Evolutionary conservation across 2,888 invertebrate genomes (phyloP), one percentile per base, ranked within the genome.

Genomic region (Incurvaria masculella): DNA sequence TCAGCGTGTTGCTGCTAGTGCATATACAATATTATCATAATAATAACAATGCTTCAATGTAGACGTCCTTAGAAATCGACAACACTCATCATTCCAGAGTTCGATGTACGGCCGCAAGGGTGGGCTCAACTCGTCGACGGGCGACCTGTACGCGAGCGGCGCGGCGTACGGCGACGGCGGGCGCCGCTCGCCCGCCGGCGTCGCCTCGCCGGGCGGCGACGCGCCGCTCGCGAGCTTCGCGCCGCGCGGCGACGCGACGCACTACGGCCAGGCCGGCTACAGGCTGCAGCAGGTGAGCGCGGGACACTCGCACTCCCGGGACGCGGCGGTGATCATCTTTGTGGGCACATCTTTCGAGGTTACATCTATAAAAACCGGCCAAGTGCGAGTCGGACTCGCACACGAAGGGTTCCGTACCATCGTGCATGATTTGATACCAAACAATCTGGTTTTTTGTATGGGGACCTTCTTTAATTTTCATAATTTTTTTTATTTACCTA

Each of bases 91-190:
- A n/a, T n/a, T n/a, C n/a, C 33, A 56, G 57, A 74, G 69, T 47
- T 69, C 71, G 0, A 58, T 71, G 44, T 71, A 82, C 51, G 82
- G 80, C 1, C 74, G 76, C 56, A 76, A 76, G 61, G 69, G 66
- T 27, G 69, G 71, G 42, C 51, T 74, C 52, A 72, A 72, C 42
- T 67, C 60, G n/a, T 74, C 74, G 3, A 68, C 60, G 52, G 63
- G 66, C 19, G 75, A 74, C 54, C 48, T 75, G 42, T 66, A 65
- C 49, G 4, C 18, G 11, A n/a, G 6, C 6, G 17, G 21, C 21
- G 17, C 6, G 16, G 17, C 10, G 16, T 20, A 6, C 10, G 17
- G 21, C 14, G 6, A 6, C 4, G 6, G 17, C 19, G 21, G 39
- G 16, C 4, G 17, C 11, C 10, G 21, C 41, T 33, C 33, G 8